phyloP scores from a whole-genome alignment of 2,888 invertebrate species.

The Epinotia ramella region DNA sequence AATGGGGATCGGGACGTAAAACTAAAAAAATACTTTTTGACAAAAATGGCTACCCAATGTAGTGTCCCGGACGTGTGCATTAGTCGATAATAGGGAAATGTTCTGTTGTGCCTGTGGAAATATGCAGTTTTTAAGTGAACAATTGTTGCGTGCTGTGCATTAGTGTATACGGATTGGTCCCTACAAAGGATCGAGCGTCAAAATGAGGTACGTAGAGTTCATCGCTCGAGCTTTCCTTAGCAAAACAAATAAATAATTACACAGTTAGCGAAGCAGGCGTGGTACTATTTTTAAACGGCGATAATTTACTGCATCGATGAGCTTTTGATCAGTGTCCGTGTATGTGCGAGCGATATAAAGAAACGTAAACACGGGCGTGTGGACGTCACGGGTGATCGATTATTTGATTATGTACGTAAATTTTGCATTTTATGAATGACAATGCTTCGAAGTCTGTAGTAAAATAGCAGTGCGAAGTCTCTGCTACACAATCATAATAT shows the following conservation, averaged over 20 bases:
- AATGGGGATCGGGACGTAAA: slow-evolving; percentile 74
- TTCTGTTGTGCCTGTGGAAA: slow-evolving; percentile 74
- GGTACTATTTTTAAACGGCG: slow-evolving; percentile 71
- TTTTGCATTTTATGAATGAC: slow-evolving; percentile 78
- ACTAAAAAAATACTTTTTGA: slow-evolving; percentile 72
- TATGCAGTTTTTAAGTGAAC: slow-evolving; percentile 82
- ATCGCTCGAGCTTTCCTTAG: slow-evolving; percentile 77
- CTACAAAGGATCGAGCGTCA: slow-evolving; percentile 79
- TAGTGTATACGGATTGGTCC: slow-evolving; percentile 81
- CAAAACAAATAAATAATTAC: slow-evolving; percentile 83
- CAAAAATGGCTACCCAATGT: slow-evolving; percentile 80
- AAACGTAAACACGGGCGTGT: slow-evolving; percentile 76
- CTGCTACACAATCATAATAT: slow-evolving; percentile 45
- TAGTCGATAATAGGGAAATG: slow-evolving; percentile 75
- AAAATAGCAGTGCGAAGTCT: slow-evolving; percentile 52
- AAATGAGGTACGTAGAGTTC: slow-evolving; percentile 83
- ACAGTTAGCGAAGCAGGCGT: slow-evolving; percentile 65
- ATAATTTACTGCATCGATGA: slow-evolving; percentile 66
- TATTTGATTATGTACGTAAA: slow-evolving; percentile 72
- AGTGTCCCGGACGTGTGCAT: slow-evolving; percentile 68
- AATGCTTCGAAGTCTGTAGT: slow-evolving; percentile 59
- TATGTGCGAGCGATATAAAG: slow-evolving; percentile 58
- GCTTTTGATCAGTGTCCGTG: slow-evolving; percentile 62
- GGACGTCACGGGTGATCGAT: slow-evolving; percentile 75
- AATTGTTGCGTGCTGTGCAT: slow-evolving; percentile 81